phyloP scores from a whole-genome alignment of 2,888 invertebrate species.

The Drosophila tripunctata region DNA sequence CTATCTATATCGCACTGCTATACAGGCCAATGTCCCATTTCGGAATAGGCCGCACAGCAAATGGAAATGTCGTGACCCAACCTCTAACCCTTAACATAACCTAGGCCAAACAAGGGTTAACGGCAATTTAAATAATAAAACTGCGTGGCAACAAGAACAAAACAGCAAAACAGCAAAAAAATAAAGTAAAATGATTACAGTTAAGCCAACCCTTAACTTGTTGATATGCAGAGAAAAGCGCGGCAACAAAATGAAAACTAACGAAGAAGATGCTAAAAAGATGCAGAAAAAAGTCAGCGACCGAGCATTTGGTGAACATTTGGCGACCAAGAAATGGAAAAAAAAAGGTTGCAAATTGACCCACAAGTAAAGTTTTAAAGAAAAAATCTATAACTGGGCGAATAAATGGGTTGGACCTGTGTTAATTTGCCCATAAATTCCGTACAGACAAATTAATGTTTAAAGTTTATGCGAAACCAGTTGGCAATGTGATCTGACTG shows the following conservation, averaged over 20 bases:
- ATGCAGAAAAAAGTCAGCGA: slow-evolving; percentile 25
- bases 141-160: slow-evolving; percentile 52
- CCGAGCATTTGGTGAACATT: slow-evolving; percentile 23
- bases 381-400: background rate
- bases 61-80: slow-evolving; percentile 73
- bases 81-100: slow-evolving; percentile 77
- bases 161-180: slow-evolving; percentile 6
- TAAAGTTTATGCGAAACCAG: slow-evolving; percentile 46
- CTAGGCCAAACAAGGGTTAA: slow-evolving; percentile 78
- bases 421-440: slow-evolving; percentile 55
- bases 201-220: slow-evolving; percentile 81
- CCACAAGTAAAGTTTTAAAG: slow-evolving; percentile 22
- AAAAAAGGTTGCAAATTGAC: slow-evolving; percentile 28
- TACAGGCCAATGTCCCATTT: slow-evolving; percentile 71
- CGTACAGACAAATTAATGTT: slow-evolving; percentile 56
- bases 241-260: slow-evolving; percentile 46
- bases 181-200: background rate
- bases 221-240: slow-evolving; percentile 66
- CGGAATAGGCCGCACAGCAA: slow-evolving; percentile 56
- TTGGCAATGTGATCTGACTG: slow-evolving; percentile 32
- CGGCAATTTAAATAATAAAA: slow-evolving; percentile 72
- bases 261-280: slow-evolving; percentile 14
- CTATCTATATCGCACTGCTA: no score
- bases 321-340: slow-evolving; percentile 24
- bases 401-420: slow-evolving; percentile 57